Evolutionary conservation across 2,797 vertebrate genomes (phyloP).

Genomic region (Holocentrus rufus): DNA sequence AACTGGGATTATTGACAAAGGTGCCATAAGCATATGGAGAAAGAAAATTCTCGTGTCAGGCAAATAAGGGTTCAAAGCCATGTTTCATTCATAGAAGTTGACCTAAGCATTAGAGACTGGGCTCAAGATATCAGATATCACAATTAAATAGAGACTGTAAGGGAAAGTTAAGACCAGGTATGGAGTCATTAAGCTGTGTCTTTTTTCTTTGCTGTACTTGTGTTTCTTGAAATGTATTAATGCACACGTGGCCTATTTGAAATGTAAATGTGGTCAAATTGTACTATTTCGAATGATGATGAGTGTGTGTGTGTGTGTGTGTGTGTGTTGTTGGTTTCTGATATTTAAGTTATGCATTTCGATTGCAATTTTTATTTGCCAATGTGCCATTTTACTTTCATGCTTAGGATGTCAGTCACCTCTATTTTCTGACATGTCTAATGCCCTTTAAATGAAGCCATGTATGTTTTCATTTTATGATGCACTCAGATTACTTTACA

Average conservation of each 20-base stretch:
- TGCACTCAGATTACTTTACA: conserved; percentile 39
- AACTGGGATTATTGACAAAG: neutral
- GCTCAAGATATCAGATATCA: neutral
- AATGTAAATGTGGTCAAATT: conserved; percentile 37
- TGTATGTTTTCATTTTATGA: conserved; percentile 37
- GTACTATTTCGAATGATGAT: conserved; percentile 27
- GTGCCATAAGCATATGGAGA: conserved; percentile 1
- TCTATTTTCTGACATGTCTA: conserved; percentile 32
- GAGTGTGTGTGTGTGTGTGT: neutral
- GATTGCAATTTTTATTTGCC: conserved; percentile 36
- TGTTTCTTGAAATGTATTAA: conserved; percentile 32
- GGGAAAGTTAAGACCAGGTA: conserved; percentile 9
- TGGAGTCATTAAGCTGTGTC: conserved; percentile 33
- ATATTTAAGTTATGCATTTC: conserved; percentile 64
- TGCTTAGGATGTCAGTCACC: conserved; percentile 42
- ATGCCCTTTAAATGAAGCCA: conserved; percentile 27
- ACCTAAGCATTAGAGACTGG: neutral
- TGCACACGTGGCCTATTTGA: conserved; percentile 20
- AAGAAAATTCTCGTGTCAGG: neutral
- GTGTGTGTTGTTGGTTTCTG: conserved; percentile 23
- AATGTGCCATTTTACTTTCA: conserved; percentile 51
- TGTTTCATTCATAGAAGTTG: neutral
- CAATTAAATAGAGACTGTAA: conserved; percentile 9
- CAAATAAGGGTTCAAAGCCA: neutral
- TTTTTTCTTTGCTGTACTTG: conserved; percentile 15